These are phyloP conservation scores for Zoanthus sociatus DNA, from an alignment of 92 coral and sea anemone species.

Conservation along the genomic window DNA sequence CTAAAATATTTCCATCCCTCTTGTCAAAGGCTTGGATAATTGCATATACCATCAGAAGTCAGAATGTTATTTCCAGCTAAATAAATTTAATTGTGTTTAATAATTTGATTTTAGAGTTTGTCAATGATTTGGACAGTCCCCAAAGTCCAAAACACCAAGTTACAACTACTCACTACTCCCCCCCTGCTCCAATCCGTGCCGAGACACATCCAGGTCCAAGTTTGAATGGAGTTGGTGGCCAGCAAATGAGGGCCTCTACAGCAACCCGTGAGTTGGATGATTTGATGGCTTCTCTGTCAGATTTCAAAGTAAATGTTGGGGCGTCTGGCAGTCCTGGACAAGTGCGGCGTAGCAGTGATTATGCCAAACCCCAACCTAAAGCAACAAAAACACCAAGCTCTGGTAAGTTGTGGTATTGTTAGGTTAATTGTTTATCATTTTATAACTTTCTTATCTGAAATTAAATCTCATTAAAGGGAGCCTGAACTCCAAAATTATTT, in stretches of 20 bases:
- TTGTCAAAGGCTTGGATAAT: too few species aligned
- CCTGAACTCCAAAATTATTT: too few species aligned
- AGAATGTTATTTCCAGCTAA: too few species aligned
- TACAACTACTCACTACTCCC: constrained; percentile 51
- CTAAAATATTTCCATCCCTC: too few species aligned
- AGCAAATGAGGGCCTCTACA: constrained; percentile 91
- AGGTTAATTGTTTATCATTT: background rate
- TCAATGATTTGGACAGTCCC: constrained; percentile 48
- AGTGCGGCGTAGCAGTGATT: constrained; percentile 88
- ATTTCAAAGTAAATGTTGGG: constrained; percentile 95
- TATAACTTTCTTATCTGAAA: too few species aligned
- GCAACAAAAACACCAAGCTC: constrained; percentile 68
- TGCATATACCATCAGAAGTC: too few species aligned
- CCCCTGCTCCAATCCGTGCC: constrained; percentile 59
- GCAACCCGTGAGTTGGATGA: constrained; percentile 98
- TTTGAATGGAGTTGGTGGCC: constrained; percentile 58
- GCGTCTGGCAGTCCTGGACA: constrained; percentile 81
- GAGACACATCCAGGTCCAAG: constrained; percentile 66
- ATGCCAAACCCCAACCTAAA: constrained; percentile 91
- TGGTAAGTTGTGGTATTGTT: constrained; percentile 22
- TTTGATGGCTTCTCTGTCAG: constrained; percentile 98
- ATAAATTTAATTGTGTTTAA: background rate
- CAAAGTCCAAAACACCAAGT: constrained; percentile 51
- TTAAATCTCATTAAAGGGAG: too few species aligned
- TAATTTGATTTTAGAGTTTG: constrained; percentile 27